phyloP scores from a whole-genome alignment of 2,888 invertebrate species.

The Strigamia crassipes region DNA sequence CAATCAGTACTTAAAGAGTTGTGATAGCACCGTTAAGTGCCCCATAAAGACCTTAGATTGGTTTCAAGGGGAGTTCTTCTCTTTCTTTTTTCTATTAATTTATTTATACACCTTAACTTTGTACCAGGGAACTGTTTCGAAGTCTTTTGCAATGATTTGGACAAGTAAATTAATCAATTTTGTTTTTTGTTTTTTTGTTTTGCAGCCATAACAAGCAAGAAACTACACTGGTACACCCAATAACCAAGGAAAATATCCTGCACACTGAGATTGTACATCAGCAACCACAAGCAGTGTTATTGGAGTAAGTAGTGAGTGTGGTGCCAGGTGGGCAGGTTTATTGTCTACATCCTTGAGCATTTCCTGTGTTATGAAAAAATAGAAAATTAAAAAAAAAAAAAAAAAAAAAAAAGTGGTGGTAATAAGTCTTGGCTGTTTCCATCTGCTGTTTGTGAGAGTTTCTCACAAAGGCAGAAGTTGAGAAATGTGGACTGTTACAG shows the following conservation, averaged over 20 bases:
- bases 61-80: background rate
- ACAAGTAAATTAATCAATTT: background rate
- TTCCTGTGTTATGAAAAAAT: slow-evolving; percentile 19
- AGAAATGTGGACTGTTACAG: background rate
- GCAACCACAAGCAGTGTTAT: slow-evolving; percentile 44
- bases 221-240: slow-evolving; percentile 57
- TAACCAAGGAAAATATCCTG: slow-evolving; percentile 52
- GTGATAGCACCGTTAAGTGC: background rate
- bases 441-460: slow-evolving; percentile 37
- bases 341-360: background rate
- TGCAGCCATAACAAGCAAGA: slow-evolving; percentile 56
- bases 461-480: slow-evolving; percentile 25
- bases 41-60: slow-evolving; percentile 20
- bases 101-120: background rate
- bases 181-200: slow-evolving; percentile 49
- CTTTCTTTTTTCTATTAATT: background rate
- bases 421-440: slow-evolving; percentile 16
- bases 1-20: slow-evolving; percentile 40
- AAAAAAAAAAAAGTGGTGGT: background rate
- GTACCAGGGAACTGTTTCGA: background rate
- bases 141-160: background rate
- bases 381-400: background rate
- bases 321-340: slow-evolving; percentile 11
- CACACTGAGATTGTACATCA: slow-evolving; percentile 47
- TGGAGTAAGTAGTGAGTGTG: slow-evolving; percentile 37